These are phyloP conservation scores for Drosophila glabriapex DNA, from an alignment of 2,888 invertebrate species.

Conservation along the genomic window DNA sequence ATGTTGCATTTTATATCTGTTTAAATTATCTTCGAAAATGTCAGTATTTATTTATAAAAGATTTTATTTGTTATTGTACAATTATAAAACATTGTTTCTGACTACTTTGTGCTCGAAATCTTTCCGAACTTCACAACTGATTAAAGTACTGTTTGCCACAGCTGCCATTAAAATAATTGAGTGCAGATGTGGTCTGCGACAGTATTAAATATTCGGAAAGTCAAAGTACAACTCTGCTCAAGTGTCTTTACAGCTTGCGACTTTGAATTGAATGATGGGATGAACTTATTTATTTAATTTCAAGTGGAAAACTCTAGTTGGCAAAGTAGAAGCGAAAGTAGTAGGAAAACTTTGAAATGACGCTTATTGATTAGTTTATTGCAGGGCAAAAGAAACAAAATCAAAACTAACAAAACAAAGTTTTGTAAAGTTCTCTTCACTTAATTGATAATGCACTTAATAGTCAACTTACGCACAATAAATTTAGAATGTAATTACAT, in stretches of 20 bases:
- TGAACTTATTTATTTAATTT: constrained; percentile 50
- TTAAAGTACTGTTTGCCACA: background rate
- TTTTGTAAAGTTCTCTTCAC: constrained; percentile 20
- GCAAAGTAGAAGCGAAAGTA: constrained; percentile 19
- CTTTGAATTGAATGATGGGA: constrained; percentile 18
- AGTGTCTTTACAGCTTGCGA: background rate
- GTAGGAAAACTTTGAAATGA: constrained; percentile 56
- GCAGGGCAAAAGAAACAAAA: constrained; percentile 20
- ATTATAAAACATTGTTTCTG: background rate
- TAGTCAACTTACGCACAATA: constrained; percentile 16
- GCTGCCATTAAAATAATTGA: background rate
- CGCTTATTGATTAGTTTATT: constrained; percentile 64
- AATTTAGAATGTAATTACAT: constrained; percentile 12
- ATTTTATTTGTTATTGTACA: background rate
- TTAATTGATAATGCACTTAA: constrained; percentile 19
- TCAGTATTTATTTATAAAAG: background rate
- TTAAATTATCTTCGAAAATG: background rate
- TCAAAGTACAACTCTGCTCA: background rate
- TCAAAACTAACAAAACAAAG: constrained; percentile 25
- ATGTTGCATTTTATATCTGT: background rate
- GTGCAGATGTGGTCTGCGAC: background rate
- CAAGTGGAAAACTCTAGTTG: constrained; percentile 33
- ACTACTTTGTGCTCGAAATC: background rate
- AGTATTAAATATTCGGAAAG: background rate
- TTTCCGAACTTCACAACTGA: background rate